Percentiles rank a stretch among this genome's conserved stretches.
Evolutionary conservation across 2,888 invertebrate species (phyloP).

Genomic region (Tribolium freemani): DNA sequence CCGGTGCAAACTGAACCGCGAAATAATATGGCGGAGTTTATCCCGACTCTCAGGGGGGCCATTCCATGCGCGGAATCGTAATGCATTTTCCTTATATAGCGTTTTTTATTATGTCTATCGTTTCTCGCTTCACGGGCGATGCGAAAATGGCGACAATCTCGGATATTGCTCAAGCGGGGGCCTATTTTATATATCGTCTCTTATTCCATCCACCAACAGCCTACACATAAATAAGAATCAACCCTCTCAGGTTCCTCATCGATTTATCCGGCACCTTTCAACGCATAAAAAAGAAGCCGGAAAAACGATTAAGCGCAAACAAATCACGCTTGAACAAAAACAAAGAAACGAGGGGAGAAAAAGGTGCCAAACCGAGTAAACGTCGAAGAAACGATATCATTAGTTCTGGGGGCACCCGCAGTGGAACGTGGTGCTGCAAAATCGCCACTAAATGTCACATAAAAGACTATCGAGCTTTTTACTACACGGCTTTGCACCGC

Average conservation of each 20-base stretch:
- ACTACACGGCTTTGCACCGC: constrained; percentile 52
- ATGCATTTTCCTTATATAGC: constrained; percentile 70
- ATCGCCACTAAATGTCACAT: constrained; percentile 61
- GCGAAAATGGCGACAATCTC: constrained; percentile 67
- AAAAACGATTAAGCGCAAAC: background rate
- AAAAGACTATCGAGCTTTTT: constrained; percentile 64
- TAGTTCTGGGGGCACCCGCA: constrained; percentile 36
- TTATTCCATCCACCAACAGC: constrained; percentile 38
- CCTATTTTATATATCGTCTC: constrained; percentile 54
- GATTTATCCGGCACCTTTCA: constrained; percentile 22
- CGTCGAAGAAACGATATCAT: constrained; percentile 39
- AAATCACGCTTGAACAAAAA: constrained; percentile 13
- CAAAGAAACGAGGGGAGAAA: constrained; percentile 5
- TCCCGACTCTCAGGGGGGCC: constrained; percentile 63
- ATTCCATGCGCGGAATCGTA: constrained; percentile 67
- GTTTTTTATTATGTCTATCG: constrained; percentile 69
- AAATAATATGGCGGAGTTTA: constrained; percentile 67
- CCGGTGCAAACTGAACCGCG: constrained; percentile 60
- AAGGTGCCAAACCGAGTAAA: constrained; percentile 22
- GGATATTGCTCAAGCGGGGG: constrained; percentile 64
- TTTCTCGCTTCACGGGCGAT: constrained; percentile 58
- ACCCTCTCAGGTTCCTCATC: constrained; percentile 11
- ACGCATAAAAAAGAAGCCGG: background rate
- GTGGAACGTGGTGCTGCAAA: constrained; percentile 53
- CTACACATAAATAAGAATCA: constrained; percentile 43